These are phyloP conservation scores for Lagopus leucura DNA, from an alignment of 2,113 vertebrate genomes.

Conservation along the genomic window DNA sequence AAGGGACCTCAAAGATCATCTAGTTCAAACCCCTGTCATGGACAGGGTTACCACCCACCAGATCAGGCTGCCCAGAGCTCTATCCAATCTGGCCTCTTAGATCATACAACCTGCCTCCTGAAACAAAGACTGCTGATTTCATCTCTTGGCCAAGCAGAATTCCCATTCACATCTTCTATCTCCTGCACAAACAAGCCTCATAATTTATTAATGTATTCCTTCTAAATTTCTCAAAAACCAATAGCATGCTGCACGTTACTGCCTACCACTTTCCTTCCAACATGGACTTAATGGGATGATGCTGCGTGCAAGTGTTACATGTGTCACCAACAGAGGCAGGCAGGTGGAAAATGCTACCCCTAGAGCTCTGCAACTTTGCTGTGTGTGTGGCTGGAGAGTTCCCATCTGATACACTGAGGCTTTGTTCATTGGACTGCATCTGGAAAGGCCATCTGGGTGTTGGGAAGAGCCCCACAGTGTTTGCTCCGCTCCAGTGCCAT, in stretches of 20 bases:
- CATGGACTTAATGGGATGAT: background rate
- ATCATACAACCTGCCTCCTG: background rate
- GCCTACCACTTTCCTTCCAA: background rate
- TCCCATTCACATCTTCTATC: background rate
- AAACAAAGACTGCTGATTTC: background rate
- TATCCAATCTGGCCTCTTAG: background rate
- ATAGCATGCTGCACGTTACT: background rate
- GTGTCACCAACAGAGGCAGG: accelerated
- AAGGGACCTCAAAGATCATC: too few relatives aligned
- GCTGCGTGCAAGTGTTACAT: accelerated
- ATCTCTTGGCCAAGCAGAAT: background rate
- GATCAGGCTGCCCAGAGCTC: too few relatives aligned
- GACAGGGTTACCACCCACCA: too few relatives aligned
- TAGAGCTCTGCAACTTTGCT: background rate
- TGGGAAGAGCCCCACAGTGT: background rate
- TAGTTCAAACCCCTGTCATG: too few relatives aligned
- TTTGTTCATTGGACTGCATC: background rate
- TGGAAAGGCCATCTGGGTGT: background rate
- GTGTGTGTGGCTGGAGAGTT: background rate
- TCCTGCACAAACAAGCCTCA: background rate
- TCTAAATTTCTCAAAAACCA: background rate
- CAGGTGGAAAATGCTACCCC: background rate
- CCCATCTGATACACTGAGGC: background rate
- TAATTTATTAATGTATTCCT: background rate
- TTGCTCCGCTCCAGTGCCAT: background rate